These are phyloP conservation scores for Dolichoris vasculosae DNA, from an alignment of 1,140 invertebrate species.

Conservation along the genomic window DNA sequence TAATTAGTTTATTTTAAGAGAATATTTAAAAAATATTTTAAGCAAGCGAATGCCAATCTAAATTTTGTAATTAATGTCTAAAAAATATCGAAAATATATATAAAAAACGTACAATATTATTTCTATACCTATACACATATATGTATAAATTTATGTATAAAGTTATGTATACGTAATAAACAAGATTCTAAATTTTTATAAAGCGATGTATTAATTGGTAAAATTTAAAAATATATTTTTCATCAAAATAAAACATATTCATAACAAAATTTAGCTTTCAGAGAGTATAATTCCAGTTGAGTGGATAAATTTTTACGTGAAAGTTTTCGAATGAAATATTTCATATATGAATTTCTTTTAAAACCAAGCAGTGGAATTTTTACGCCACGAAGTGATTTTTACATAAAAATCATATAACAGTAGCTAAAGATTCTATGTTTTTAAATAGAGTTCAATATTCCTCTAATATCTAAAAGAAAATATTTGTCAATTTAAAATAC, in stretches of 20 bases:
- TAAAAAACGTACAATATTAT: too few species aligned
- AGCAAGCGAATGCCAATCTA: too few species aligned
- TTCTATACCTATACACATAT: too few species aligned
- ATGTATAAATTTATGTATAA: background rate
- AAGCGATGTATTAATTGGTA: background rate
- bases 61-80: too few species aligned
- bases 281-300: background rate
- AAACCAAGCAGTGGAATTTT: background rate
- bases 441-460: background rate
- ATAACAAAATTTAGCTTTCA: background rate
- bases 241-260: background rate
- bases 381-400: background rate
- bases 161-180: background rate
- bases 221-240: background rate
- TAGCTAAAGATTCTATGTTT: background rate
- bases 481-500: too few species aligned
- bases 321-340: background rate
- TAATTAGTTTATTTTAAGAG: too few species aligned
- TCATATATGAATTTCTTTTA: background rate
- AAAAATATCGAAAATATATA: too few species aligned
- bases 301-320: background rate
- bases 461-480: background rate
- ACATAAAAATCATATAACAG: background rate
- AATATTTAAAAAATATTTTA: too few species aligned
- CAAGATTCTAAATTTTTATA: background rate